phyloP scores from a whole-genome alignment of 2,888 invertebrate species.

The Galeopsomyia nigrocyanea region DNA sequence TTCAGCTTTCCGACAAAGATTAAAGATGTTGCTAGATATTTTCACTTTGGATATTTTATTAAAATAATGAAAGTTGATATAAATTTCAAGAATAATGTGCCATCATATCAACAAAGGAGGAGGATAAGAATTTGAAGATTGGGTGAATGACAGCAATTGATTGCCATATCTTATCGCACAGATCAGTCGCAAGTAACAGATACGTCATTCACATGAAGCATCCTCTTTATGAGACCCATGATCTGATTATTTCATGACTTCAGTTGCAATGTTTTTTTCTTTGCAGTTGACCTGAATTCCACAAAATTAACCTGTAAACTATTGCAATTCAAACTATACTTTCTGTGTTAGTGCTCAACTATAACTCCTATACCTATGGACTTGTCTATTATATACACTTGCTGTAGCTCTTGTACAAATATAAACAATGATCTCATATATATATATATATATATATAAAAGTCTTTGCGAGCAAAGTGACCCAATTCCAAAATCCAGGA shows the following conservation, averaged over 20 bases:
- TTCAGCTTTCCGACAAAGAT: background rate
- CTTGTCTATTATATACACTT: too few species aligned
- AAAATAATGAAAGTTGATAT: background rate
- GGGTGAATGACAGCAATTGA: slow-evolving; percentile 39
- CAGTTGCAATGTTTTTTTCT: slow-evolving; percentile 21
- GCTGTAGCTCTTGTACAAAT: too few species aligned
- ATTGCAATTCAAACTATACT: background rate
- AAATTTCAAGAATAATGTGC: background rate
- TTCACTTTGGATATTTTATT: too few species aligned
- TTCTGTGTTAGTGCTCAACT: background rate
- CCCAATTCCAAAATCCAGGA: too few species aligned
- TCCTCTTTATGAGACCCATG: slow-evolving; percentile 14
- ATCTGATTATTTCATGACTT: slow-evolving; percentile 26
- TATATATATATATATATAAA: too few species aligned
- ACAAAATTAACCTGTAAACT: slow-evolving; percentile 36
- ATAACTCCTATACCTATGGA: too few species aligned
- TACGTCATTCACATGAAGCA: slow-evolving; percentile 29
- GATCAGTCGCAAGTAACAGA: slow-evolving; percentile 38
- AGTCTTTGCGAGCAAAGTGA: too few species aligned
- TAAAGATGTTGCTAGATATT: background rate
- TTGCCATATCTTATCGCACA: slow-evolving; percentile 35
- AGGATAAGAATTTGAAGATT: background rate
- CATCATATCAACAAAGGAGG: background rate
- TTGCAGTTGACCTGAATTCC: slow-evolving; percentile 29
- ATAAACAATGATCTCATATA: too few species aligned